These are phyloP conservation scores for Scatophagus argus DNA, from an alignment of 2,113 vertebrate genomes.

Conservation along the genomic window DNA sequence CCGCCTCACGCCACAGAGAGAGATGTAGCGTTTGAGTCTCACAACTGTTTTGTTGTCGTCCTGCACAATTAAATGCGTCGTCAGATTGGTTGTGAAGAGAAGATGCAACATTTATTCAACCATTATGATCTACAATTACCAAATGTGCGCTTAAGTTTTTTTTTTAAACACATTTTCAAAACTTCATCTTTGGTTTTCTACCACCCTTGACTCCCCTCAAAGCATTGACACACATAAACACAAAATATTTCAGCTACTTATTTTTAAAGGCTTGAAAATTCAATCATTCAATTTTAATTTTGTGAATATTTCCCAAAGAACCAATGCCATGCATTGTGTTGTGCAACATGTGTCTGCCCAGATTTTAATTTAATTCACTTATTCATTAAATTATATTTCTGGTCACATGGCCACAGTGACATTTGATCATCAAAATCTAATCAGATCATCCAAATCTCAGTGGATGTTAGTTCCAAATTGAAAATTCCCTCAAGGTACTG, in stretches of 20 bases:
- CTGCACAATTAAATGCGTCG: constrained; percentile 40
- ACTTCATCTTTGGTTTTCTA: background rate
- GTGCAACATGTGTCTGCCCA: no score
- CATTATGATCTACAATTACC: background rate
- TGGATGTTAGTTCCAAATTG: no score
- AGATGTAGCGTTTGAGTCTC: constrained; percentile 88
- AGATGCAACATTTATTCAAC: background rate
- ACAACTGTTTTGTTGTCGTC: constrained; percentile 72
- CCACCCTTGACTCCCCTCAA: background rate
- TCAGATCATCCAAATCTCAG: no score
- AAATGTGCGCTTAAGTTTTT: background rate
- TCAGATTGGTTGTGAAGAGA: background rate
- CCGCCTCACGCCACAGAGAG: constrained; percentile 85
- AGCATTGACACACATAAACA: no score
- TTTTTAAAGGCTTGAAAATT: background rate
- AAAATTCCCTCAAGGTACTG: no score
- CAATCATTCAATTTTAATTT: background rate
- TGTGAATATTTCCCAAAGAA: background rate
- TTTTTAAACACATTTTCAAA: background rate
- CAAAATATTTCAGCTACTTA: background rate
- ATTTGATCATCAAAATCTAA: no score
- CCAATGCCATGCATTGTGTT: no score
- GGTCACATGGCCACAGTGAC: no score
- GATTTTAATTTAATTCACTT: no score
- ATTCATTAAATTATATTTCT: no score